Conservation (phyloP, 92 coral and sea anemone species). For the Blastomussa wellsi region DNA sequence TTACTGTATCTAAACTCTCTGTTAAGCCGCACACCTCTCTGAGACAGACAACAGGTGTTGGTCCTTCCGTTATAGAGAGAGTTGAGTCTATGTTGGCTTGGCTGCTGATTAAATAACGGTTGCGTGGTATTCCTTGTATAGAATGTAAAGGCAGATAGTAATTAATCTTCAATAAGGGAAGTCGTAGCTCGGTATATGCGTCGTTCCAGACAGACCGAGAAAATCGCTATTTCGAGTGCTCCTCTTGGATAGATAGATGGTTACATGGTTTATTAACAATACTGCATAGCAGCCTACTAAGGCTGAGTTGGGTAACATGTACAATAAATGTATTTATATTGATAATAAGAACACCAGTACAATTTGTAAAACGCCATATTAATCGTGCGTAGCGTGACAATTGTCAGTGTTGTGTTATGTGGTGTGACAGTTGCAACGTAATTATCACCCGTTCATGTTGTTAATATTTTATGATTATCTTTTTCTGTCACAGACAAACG, state of each 20-base stretch:
- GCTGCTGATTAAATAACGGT: neutral
- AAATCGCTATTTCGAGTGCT: neutral
- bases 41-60: too few relatives aligned
- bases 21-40: too few relatives aligned
- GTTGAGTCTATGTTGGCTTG: neutral
- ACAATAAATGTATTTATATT: too few relatives aligned
- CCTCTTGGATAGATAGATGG: too few relatives aligned
- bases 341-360: too few relatives aligned
- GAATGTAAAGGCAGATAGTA: neutral
- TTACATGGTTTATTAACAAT: too few relatives aligned
- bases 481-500: constrained; percentile 51
- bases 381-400: too few relatives aligned
- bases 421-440: neutral
- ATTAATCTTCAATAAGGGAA: neutral
- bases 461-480: constrained; percentile 52
- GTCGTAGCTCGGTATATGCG: neutral
- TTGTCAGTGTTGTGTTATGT: neutral
- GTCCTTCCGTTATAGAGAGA: too few relatives aligned
- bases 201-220: neutral
- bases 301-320: too few relatives aligned
- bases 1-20: too few relatives aligned
- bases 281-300: too few relatives aligned
- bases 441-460: constrained; percentile 41
- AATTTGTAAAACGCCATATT: too few relatives aligned
- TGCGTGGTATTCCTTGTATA: neutral